Evolutionary conservation across 2,888 invertebrate genomes (phyloP), one percentile per base, ranked within the genome.

Genomic region (Timema cristinae): DNA sequence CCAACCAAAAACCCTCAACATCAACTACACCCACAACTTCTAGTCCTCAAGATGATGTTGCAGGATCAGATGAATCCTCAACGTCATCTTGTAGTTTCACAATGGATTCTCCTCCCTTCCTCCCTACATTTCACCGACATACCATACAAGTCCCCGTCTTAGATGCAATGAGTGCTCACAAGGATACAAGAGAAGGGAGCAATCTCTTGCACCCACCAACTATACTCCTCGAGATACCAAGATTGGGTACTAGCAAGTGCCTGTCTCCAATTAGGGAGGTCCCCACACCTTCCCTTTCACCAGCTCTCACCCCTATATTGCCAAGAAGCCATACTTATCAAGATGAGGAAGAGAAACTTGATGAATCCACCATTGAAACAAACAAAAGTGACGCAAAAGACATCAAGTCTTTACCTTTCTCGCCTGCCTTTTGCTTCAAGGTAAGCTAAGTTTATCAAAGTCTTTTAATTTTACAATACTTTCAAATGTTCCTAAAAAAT

Each of bases 181-280:
- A 89, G 80, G 81, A 84, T 67, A 81, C 84, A 67, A 79, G 74
- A 71, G 79, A 84, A 68, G 86, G 87, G 71, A 86, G 87, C 78
- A 90, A 88, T 80, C 83, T 89, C 67, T 84, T 90, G 59, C 90
- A 91, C 80, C 90, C 91, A 71, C 91, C 91, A 54, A 90, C 90
- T 56, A 92, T 92, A 77, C 85, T 91, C 50, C 85, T 93, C 71
- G 92, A 93, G 85, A 90, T 91, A 77, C 91, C 92, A 59, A 88
- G 87, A 80, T 77, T 79, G 72, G 81, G 81, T 73, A 89, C 90
- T 78, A 90, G 89, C 79, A 91, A 91, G 82, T 92, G 92, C 84
- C 86, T 93, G 76, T 92, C 92, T 69, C 92, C 92, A 0, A 93
- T 93, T 76, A 85, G 90, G 76, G 92, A 92, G 81, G 85, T 92